Base-by-base conservation (phyloP, 2,113 vertebrate species). In the Percina caprodes region DNA sequence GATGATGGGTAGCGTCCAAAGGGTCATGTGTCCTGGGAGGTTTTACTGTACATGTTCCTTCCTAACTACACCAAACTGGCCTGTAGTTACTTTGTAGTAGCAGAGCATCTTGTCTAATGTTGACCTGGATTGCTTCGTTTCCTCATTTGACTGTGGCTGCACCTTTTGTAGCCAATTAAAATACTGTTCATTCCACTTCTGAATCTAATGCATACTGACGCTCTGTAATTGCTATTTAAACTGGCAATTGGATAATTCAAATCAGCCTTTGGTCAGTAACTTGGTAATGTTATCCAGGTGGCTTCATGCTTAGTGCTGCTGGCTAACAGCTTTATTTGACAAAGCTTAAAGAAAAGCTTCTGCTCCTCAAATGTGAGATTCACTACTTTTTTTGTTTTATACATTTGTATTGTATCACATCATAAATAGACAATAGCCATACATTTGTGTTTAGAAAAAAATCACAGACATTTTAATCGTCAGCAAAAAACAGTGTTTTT, bases 1-100 rank as follows among this genome's bases (percentile, higher is more conserved):
- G 74, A 49, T 60, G 61, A 73, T 63, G 60, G 55, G 62, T 77
- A 74, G 60, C 3, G 59, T 78, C 86, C 83, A 79, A 30, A 81
- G 46, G 80, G 65, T 74, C 71, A 39, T 15, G 2, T 71, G 77
- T 45, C 58, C 63, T 52, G 23, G 35, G 80, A 79, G 69, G 39
- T 73, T 82, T 58, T 58, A 54, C 69, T 81, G 55, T 58, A 66
- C 48, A 10, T 35, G n/a, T n/a, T 30, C 11, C n/a, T 18, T 23
- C 30, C 45, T 33, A 33, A 48, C 21, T 33, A 21, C 73, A 58
- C 19, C 63, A 71, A 26, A 83, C 30, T 42, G 24, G n/a, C n/a
- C 61, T 66, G 68, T 68, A 48, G 56, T 69, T 59, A 77, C 73
- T 68, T 15, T 69, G 6, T 2, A 62, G 54, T 3, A 54, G 11